Evolutionary conservation across 2,888 invertebrate genomes (phyloP).

Genomic region (Caenorhabditis becei): DNA sequence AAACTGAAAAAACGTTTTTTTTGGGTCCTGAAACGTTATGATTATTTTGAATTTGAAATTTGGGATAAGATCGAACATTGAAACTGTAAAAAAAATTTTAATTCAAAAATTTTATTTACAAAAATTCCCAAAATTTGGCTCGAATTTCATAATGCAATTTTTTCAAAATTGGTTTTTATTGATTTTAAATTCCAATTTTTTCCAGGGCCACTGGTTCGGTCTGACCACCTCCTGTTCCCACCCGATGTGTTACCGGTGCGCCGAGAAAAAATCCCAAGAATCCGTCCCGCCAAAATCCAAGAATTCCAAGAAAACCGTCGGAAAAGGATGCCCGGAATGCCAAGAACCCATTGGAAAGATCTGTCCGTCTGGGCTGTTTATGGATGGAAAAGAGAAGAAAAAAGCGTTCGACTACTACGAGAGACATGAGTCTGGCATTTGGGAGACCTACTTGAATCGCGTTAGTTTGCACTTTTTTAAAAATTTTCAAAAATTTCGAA

Average conservation of each 20-base stretch:
- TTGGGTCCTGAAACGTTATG: no score
- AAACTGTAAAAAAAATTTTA: no score
- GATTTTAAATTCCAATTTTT: slow-evolving; percentile 1
- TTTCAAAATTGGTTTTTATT: not conserved
- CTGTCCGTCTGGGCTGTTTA: slow-evolving; percentile 7
- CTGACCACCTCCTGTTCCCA: not conserved
- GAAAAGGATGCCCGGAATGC: not conserved
- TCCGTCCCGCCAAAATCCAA: no score
- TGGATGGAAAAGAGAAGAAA: not conserved
- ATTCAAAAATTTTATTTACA: no score
- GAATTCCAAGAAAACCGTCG: not conserved
- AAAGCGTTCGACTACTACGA: not conserved
- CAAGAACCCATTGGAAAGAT: not conserved
- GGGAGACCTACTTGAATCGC: not conserved
- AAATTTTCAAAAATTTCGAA: no score
- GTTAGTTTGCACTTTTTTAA: no score
- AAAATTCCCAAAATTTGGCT: no score
- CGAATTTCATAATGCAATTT: not conserved
- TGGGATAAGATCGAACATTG: no score
- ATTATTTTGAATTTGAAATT: no score
- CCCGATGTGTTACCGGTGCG: not conserved
- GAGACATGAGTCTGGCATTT: not conserved
- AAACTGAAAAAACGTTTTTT: no score
- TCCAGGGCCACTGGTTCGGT: slow-evolving; percentile 9
- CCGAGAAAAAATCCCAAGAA: not conserved